These are phyloP conservation scores for Hyphantria cunea DNA, from an alignment of 1,140 invertebrate genomes.

Conservation along the genomic window DNA sequence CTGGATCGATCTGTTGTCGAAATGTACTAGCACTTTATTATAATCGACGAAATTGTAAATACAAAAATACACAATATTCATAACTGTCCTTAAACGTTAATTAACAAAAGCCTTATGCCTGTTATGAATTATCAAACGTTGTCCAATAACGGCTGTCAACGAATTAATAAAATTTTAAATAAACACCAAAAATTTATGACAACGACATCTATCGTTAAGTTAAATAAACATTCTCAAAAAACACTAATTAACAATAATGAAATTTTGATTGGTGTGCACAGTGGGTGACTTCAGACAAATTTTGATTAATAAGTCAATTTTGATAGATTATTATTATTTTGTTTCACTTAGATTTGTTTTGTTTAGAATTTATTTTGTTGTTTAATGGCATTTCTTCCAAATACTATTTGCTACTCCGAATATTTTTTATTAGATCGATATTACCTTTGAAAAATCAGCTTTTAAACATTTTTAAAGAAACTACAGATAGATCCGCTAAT, in stretches of 20 bases:
- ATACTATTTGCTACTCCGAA: no score
- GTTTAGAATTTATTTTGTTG: neutral
- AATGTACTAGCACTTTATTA: neutral
- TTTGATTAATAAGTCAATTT: constrained; percentile 6
- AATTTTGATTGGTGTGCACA: constrained; percentile 15
- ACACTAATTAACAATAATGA: constrained; percentile 13
- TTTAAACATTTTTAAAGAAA: no score
- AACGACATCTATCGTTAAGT: constrained; percentile 5
- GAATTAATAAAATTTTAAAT: constrained; percentile 45
- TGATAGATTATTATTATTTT: constrained; percentile 1
- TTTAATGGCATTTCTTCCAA: no score
- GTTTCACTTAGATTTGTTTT: neutral
- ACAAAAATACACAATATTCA: no score
- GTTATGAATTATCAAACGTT: neutral
- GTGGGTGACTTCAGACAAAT: constrained; percentile 15
- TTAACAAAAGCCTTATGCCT: neutral
- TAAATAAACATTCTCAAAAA: constrained; percentile 5
- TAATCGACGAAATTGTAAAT: neutral
- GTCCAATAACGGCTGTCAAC: constrained; percentile 33
- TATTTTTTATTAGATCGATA: no score
- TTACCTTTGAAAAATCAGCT: no score
- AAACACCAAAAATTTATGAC: constrained; percentile 10
- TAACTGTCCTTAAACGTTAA: neutral
- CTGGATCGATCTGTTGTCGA: no score
- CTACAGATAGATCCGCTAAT: no score